phyloP scores from a whole-genome alignment of 2,113 vertebrate genomes.

The Xenopus borealis region DNA sequence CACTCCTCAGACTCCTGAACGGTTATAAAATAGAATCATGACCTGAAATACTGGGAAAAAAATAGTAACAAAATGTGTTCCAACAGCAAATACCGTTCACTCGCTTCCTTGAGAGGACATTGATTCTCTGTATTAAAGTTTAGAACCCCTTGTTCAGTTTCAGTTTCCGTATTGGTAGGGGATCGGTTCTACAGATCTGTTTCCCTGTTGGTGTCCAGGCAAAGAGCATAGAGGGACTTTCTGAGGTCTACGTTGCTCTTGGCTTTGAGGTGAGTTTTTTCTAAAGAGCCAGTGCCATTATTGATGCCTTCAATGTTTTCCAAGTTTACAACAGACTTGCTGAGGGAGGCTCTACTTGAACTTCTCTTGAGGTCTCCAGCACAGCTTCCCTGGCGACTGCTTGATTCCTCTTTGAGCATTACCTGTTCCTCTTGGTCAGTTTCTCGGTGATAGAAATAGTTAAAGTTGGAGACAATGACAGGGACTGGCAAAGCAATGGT shows the following conservation, averaged over 20 bases:
- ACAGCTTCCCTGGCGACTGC: constrained; percentile 57
- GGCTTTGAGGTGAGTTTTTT: constrained; percentile 82
- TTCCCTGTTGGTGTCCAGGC: constrained; percentile 82
- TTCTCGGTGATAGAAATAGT: constrained; percentile 96
- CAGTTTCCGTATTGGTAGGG: not conserved
- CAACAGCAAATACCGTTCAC: constrained; percentile 33
- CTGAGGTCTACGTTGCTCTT: constrained; percentile 86
- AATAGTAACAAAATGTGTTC: constrained; percentile 20
- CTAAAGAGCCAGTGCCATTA: constrained; percentile 59
- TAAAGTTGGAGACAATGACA: constrained; percentile 96
- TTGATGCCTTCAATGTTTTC: constrained; percentile 68
- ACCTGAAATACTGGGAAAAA: constrained; percentile 37
- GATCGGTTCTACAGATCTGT: constrained; percentile 75
- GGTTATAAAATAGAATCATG: constrained; percentile 27
- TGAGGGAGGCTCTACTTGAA: constrained; percentile 67
- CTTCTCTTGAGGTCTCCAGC: constrained; percentile 64
- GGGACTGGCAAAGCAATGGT: constrained; percentile 95
- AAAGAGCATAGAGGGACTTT: constrained; percentile 87
- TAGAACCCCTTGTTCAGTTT: constrained; percentile 15
- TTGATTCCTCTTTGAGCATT: constrained; percentile 77
- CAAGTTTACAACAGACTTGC: constrained; percentile 68
- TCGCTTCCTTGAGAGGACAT: constrained; percentile 19
- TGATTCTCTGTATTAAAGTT: constrained; percentile 11
- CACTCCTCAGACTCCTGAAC: not conserved
- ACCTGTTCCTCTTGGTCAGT: constrained; percentile 86